A percentile compares a stretch with the other conserved stretches of the same genome.
Evolutionary conservation across 2,888 invertebrate genomes (phyloP).

Genomic region (Cephonodes hylas): DNA sequence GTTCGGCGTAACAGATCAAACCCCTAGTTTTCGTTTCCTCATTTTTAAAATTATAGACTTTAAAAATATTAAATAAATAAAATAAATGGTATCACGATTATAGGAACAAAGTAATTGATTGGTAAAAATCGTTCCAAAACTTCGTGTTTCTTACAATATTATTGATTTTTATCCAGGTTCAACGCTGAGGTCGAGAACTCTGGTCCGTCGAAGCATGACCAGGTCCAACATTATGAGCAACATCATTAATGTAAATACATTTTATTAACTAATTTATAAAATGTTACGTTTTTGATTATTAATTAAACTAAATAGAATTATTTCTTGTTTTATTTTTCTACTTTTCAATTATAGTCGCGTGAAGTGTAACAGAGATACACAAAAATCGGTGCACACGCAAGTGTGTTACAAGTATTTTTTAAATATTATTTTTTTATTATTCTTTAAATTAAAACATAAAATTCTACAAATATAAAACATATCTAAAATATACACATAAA

Average conservation of each 20-base stretch:
- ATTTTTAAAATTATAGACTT: too few species aligned
- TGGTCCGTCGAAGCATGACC: constrained; percentile 54
- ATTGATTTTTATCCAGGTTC: constrained; percentile 53
- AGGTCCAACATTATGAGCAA: constrained; percentile 34
- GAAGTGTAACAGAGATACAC: neutral
- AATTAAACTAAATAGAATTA: neutral
- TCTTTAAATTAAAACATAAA: too few species aligned
- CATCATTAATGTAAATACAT: constrained; percentile 21
- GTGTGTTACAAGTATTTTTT: neutral
- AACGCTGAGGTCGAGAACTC: constrained; percentile 74
- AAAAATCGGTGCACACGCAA: neutral
- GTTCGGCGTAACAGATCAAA: too few species aligned
- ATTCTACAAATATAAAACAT: too few species aligned
- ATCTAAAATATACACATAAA: too few species aligned
- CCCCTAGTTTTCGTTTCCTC: too few species aligned
- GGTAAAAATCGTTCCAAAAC: too few species aligned
- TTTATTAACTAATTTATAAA: constrained; percentile 5
- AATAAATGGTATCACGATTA: too few species aligned
- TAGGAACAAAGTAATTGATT: too few species aligned
- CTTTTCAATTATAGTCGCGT: neutral
- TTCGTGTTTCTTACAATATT: neutral
- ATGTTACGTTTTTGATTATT: neutral
- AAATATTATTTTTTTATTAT: too few species aligned
- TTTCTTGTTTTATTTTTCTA: neutral
- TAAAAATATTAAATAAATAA: too few species aligned